These are phyloP conservation scores for Norana najaformis DNA, from an alignment of 2,888 invertebrate genomes.

Conservation along the genomic window DNA sequence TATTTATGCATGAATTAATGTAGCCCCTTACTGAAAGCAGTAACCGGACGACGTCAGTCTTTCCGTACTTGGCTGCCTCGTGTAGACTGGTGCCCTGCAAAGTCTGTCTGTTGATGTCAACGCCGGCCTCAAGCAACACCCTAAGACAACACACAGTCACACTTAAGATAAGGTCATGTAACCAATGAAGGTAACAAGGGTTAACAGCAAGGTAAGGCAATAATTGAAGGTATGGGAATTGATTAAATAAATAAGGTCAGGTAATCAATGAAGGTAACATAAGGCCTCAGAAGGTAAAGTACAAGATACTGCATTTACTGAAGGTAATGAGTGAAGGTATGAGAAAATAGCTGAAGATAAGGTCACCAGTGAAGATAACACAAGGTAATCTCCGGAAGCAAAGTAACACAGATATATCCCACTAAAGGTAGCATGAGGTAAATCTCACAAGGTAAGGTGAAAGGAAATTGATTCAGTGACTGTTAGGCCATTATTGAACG, in stretches of 20 bases:
- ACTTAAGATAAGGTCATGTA: background rate
- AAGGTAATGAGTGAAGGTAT: background rate
- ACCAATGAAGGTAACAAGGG: background rate
- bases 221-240: background rate
- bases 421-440: too few relatives aligned
- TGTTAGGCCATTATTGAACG: too few relatives aligned
- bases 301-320: background rate
- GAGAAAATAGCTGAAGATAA: too few relatives aligned
- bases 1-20: background rate
- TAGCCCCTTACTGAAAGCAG: slow-evolving; percentile 49
- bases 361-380: too few relatives aligned
- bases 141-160: slow-evolving; percentile 45
- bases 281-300: too few relatives aligned
- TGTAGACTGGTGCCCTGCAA: slow-evolving; percentile 64
- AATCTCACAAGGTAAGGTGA: too few relatives aligned
- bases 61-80: slow-evolving; percentile 63
- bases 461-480: too few relatives aligned
- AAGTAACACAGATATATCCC: background rate
- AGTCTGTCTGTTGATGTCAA: slow-evolving; percentile 63
- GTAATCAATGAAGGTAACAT: background rate
- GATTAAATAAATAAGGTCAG: background rate
- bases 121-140: slow-evolving; percentile 61
- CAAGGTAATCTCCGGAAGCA: background rate
- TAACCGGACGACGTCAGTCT: slow-evolving; percentile 63
- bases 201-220: too few relatives aligned